Conservation (phyloP, 2,888 invertebrate genomes). For the Escarpia spicata region DNA sequence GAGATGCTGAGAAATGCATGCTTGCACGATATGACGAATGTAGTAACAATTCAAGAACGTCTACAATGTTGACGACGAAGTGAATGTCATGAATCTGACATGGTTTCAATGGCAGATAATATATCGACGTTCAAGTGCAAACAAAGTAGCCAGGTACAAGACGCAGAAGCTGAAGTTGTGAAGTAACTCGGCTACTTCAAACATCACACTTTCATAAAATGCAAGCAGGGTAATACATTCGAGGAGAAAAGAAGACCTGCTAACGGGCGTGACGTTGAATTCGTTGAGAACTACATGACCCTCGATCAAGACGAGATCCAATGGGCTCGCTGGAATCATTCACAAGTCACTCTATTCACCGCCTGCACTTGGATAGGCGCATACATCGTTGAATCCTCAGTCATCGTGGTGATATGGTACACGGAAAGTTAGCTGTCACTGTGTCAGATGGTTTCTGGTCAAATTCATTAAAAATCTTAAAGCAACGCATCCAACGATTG, state of each 20-base stretch:
- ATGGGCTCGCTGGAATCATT: conserved; percentile 31
- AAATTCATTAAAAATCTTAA: too few relatives aligned
- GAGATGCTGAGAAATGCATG: too few relatives aligned
- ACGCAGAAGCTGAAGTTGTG: conserved; percentile 23
- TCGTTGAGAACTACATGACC: conserved; percentile 31
- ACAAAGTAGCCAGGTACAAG: background rate
- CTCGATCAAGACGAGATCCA: conserved; percentile 33
- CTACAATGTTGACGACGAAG: too few relatives aligned
- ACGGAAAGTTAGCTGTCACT: background rate
- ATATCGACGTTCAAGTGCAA: background rate
- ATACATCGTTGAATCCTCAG: background rate
- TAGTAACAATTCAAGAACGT: too few relatives aligned
- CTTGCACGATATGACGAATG: too few relatives aligned
- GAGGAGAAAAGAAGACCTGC: conserved; percentile 19
- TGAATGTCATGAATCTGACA: too few relatives aligned
- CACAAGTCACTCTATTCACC: conserved; percentile 22
- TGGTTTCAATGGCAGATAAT: too few relatives aligned
- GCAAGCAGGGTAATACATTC: conserved; percentile 24
- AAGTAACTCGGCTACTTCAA: background rate
- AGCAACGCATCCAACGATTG: too few relatives aligned
- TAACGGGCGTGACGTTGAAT: conserved; percentile 27
- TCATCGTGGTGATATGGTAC: background rate
- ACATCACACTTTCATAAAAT: conserved; percentile 32
- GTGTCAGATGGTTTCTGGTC: too few relatives aligned
- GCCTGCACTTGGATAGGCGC: background rate